Percentiles rank a stretch among this genome's conserved stretches.
These are phyloP conservation scores for Labeo catla DNA, from an alignment of 2,113 vertebrate genomes.

Conservation along the genomic window DNA sequence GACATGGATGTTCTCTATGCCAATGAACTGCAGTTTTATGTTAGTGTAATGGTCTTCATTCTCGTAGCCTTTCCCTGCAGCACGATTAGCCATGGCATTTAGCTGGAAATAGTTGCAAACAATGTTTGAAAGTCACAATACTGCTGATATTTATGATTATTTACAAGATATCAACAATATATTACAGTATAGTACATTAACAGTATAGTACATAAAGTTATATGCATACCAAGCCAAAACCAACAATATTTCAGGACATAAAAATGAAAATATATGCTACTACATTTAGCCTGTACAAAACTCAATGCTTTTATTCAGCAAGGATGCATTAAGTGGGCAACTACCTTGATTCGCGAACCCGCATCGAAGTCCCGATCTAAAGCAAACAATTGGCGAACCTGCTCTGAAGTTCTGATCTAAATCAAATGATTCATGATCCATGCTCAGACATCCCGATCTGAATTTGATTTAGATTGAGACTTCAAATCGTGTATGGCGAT, in stretches of 20 bases:
- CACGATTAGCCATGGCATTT: conserved; percentile 96
- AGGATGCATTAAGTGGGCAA: background rate
- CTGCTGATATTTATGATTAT: background rate
- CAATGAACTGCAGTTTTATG: conserved; percentile 96
- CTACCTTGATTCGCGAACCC: too few relatives aligned
- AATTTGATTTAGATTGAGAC: too few relatives aligned
- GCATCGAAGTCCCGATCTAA: too few relatives aligned
- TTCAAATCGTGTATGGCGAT: too few relatives aligned
- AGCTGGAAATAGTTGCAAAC: conserved; percentile 75
- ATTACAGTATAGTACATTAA: background rate
- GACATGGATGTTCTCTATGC: conserved; percentile 98
- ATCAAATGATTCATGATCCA: too few relatives aligned
- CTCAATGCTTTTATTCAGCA: background rate
- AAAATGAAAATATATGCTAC: too few relatives aligned
- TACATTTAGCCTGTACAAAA: too few relatives aligned
- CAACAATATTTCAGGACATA: background rate
- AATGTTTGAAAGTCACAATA: background rate
- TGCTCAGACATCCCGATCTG: too few relatives aligned
- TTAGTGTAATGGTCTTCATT: conserved; percentile 97
- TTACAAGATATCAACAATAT: background rate
- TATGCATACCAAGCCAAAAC: background rate
- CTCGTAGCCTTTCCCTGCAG: conserved; percentile 96
- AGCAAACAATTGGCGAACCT: too few relatives aligned
- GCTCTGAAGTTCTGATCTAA: too few relatives aligned
- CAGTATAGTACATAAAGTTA: too few relatives aligned